Evolutionary conservation across 2,888 invertebrate genomes (phyloP).

Genomic region (Drosophila acutilabella): DNA sequence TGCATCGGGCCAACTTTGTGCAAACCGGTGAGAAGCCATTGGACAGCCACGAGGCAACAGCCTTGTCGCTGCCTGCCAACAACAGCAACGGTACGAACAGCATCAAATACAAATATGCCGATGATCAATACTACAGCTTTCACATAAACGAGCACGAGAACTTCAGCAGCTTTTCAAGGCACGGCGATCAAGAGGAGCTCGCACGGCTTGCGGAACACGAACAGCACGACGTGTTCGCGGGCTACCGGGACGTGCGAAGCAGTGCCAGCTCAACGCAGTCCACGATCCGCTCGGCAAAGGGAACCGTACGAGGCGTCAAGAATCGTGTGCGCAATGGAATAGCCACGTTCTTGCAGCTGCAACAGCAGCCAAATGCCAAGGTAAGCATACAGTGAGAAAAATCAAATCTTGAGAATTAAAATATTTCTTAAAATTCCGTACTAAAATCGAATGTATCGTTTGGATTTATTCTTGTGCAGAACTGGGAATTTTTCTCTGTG

Average conservation of each 20-base stretch:
- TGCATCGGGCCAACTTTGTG: constrained; percentile 71
- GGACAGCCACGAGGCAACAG: constrained; percentile 18
- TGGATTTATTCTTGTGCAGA: no score
- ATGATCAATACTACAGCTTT: constrained; percentile 93
- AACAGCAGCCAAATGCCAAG: constrained; percentile 89
- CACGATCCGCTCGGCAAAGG: constrained; percentile 95
- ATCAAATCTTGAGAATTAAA: no score
- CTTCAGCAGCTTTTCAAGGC: constrained; percentile 74
- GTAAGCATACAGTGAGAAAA: constrained; percentile 86
- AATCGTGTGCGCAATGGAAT: constrained; percentile 97
- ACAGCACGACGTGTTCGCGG: constrained; percentile 90
- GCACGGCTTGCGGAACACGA: constrained; percentile 38
- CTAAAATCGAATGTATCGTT: no score
- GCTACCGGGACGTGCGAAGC: constrained; percentile 90
- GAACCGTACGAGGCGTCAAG: constrained; percentile 96
- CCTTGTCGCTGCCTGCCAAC: constrained; percentile 27
- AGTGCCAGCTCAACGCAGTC: constrained; percentile 87
- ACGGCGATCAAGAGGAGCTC: constrained; percentile 26
- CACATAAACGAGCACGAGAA: constrained; percentile 90
- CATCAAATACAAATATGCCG: constrained; percentile 87
- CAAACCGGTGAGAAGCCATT: constrained; percentile 69
- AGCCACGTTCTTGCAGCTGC: constrained; percentile 95
- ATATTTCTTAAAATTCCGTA: no score
- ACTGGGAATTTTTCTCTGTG: no score
- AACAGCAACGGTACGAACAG: constrained; percentile 28